A percentile compares a stretch with the other conserved stretches of the same genome.
Evolutionary conservation across 2,888 invertebrate species (phyloP).

Genomic region (Drosophila borealis): DNA sequence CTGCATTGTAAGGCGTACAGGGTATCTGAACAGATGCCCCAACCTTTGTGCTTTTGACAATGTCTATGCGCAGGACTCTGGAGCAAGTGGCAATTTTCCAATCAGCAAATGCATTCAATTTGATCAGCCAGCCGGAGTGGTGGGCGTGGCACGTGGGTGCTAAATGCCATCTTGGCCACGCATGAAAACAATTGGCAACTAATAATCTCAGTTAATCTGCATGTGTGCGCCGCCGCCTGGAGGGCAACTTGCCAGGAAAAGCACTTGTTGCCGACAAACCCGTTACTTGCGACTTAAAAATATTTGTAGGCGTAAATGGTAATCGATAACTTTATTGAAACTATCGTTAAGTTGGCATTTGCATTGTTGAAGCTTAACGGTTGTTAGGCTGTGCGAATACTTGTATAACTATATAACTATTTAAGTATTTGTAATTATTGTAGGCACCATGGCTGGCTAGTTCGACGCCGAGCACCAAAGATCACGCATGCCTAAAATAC

Average conservation of each 20-base stretch:
- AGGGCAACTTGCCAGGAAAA: not conserved
- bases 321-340: constrained; percentile 20
- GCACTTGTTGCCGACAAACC: too few relatives aligned
- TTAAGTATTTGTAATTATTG: not conserved
- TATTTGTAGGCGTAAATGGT: not conserved
- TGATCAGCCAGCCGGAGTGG: constrained; percentile 67
- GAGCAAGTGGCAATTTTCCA: constrained; percentile 82
- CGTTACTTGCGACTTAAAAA: constrained; percentile 5
- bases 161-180: constrained; percentile 68
- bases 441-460: constrained; percentile 60
- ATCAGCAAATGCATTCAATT: constrained; percentile 85
- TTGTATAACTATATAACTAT: not conserved
- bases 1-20: not conserved
- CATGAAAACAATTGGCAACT: constrained; percentile 81
- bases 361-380: not conserved
- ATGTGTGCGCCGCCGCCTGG: constrained; percentile 31
- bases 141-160: constrained; percentile 46
- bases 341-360: constrained; percentile 1
- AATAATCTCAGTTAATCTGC: constrained; percentile 83
- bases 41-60: constrained; percentile 26
- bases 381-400: constrained; percentile 15
- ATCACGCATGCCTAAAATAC: constrained; percentile 99
- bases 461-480: constrained; percentile 94
- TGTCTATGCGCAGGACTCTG: constrained; percentile 11
- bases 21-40: not conserved